Evolutionary conservation across 1,140 invertebrate species (phyloP).

Genomic region (Eupristina koningsbergeri): DNA sequence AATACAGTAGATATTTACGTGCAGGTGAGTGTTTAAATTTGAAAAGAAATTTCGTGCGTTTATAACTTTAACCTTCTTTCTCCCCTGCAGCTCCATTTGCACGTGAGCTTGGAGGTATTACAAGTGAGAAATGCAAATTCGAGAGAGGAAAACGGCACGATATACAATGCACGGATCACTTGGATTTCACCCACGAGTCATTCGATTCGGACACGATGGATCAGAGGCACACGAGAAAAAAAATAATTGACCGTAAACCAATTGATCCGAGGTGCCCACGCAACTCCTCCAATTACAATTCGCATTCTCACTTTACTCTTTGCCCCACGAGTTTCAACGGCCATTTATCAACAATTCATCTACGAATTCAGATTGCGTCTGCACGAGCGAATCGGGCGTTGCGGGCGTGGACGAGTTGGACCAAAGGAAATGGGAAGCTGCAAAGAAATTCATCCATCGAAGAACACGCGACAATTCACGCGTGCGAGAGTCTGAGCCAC

Average conservation of each 20-base stretch:
- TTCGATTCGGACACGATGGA: not conserved
- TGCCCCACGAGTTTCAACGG: too few relatives aligned
- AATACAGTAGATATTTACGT: too few relatives aligned
- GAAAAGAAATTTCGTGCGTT: not conserved
- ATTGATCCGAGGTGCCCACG: not conserved
- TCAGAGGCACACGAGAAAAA: not conserved
- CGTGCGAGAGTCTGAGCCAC: not conserved
- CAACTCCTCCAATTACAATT: not conserved
- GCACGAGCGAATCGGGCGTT: not conserved
- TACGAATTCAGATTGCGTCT: not conserved
- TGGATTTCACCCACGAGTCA: too few relatives aligned
- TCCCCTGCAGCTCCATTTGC: too few relatives aligned
- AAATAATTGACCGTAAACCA: not conserved
- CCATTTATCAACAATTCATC: slow-evolving; percentile 15
- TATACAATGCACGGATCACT: too few relatives aligned
- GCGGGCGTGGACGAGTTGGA: too few relatives aligned
- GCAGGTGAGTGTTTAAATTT: not conserved
- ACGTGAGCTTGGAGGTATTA: too few relatives aligned
- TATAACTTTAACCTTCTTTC: not conserved
- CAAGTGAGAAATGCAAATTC: too few relatives aligned
- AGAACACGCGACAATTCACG: not conserved
- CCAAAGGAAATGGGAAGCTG: too few relatives aligned
- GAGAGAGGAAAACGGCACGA: too few relatives aligned
- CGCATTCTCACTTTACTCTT: not conserved
- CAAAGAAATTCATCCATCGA: too few relatives aligned